A percentile compares a stretch with the other conserved stretches of the same genome.
phyloP scores from a whole-genome alignment of 1,140 invertebrate species.

The Drosophila kikkawai region DNA sequence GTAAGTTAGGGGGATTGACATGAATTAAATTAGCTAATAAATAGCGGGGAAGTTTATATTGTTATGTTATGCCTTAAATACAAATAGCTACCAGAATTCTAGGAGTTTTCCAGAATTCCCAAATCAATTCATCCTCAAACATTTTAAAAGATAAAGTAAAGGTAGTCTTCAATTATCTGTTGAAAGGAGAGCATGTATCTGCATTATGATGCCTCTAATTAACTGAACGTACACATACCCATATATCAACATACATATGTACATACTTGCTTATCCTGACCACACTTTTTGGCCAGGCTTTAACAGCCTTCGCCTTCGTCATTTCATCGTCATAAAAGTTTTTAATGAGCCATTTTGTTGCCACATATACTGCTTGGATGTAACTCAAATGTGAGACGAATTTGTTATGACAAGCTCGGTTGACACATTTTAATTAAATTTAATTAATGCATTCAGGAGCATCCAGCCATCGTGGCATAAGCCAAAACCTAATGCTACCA shows the following conservation, averaged over 20 bases:
- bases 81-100: neutral
- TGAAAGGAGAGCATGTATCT: constrained; percentile 15
- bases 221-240: constrained; percentile 57
- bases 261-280: neutral
- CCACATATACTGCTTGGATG: neutral
- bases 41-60: too few species aligned
- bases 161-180: constrained; percentile 20
- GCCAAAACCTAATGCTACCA: constrained; percentile 34
- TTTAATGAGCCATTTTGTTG: constrained; percentile 76
- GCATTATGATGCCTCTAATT: constrained; percentile 73
- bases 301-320: constrained; percentile 45
- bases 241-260: constrained; percentile 8
- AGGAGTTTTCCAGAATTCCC: neutral
- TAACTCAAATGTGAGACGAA: constrained; percentile 63
- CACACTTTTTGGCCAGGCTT: constrained; percentile 49
- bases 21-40: too few species aligned
- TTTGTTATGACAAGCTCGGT: constrained; percentile 81
- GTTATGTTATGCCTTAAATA: neutral
- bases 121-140: constrained; percentile 20
- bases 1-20: neutral
- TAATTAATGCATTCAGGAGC: constrained; percentile 73
- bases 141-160: constrained; percentile 17
- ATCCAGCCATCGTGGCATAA: constrained; percentile 21
- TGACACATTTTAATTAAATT: constrained; percentile 84
- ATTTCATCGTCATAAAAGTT: constrained; percentile 80